Percentiles rank a stretch among this genome's conserved stretches.
phyloP scores from a whole-genome alignment of 2,113 vertebrate genomes.

The Cephalophus harveyi region DNA sequence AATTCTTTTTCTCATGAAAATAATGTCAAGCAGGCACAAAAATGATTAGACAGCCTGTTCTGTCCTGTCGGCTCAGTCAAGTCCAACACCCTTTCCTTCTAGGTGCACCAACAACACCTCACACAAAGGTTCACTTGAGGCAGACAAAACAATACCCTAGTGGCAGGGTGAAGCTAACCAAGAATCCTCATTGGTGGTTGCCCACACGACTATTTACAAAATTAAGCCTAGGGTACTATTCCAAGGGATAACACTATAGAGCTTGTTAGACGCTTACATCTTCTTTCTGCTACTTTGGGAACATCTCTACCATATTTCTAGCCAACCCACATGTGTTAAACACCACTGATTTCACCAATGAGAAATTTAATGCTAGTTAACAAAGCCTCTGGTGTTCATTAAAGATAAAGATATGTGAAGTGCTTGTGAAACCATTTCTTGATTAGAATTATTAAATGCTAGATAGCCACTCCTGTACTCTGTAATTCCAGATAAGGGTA shows the following conservation, averaged over 20 bases:
- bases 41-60: neutral
- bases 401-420: neutral
- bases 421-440: neutral
- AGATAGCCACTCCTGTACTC: neutral
- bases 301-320: slow-evolving; percentile 13
- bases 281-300: neutral
- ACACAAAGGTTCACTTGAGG: neutral
- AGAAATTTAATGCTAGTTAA: slow-evolving; percentile 24
- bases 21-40: slow-evolving; percentile 7
- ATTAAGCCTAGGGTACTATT: neutral
- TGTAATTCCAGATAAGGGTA: neutral
- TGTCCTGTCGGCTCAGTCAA: neutral
- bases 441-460: slow-evolving; percentile 1
- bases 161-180: neutral
- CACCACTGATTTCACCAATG: slow-evolving; percentile 26
- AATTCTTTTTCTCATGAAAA: slow-evolving; percentile 35
- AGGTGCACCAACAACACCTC: neutral
- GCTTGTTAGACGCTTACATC: neutral
- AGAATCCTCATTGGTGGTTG: neutral
- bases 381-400: slow-evolving; percentile 22
- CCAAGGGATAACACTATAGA: neutral
- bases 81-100: neutral
- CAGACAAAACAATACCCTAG: neutral
- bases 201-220: neutral
- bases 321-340: neutral